Base-by-base conservation (phyloP, 1,140 invertebrate species). In the Drosophila ironensis region DNA sequence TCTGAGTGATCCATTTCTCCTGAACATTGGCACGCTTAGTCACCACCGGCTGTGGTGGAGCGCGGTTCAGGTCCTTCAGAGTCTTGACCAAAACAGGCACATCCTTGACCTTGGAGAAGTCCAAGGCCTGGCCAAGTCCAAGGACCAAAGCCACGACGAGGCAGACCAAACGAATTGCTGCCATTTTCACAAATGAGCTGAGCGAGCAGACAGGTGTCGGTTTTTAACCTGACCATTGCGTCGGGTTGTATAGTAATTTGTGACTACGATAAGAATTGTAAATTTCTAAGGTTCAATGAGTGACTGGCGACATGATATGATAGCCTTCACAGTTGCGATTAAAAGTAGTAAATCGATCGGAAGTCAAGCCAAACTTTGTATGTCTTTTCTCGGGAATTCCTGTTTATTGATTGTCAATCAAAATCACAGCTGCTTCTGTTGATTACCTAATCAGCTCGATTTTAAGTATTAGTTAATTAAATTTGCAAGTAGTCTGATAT, bases 1-100 rank as follows among this genome's bases (percentile, higher is more conserved):
- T 87, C 17, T 89, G 88, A 17, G 75, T 76, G 24, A 89, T 88
- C 80, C 80, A 88, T 63, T 82, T 67, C 12, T 76, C 77, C 16
- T 38, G 24, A 0, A 56, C 53, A 19, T 6, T 46, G 0, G 9
- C 64, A 0, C 76, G 66, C 0, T 33, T 52, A 0, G 40, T 14
- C 17, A 56, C 1, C 16, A 25, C 11, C 24, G 30, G 60, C 12
- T 45, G 27, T 0, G 88, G 88, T 12, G 88, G 88, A 16, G 73
- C 88, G 16, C 84, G 76, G 2, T 74, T 45, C 25, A 89, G 46
- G 4, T 82, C 44, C 2, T 63, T 73, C 0, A 89, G 41, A 1
- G 54, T 88, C 28, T 47, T 86, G 0, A 80, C 81, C 27, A 86
- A 46, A 9, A 87, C 38, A 0, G 80, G 80, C 12, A 72, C 51